Base-by-base conservation (phyloP, 2,797 vertebrate genomes). In the Urocyon cinereoargenteus region DNA sequence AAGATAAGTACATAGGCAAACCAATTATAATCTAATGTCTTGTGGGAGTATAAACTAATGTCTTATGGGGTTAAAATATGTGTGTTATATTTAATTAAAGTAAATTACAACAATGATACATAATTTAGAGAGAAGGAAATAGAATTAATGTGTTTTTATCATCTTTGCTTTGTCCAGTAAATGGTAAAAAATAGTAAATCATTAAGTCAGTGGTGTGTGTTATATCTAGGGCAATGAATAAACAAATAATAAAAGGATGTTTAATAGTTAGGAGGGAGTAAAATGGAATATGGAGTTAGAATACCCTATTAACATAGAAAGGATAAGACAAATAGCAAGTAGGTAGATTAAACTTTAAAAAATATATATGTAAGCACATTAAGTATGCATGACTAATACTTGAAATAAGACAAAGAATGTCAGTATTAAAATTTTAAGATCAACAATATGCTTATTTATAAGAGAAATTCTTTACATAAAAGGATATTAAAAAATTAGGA, bases 11-110 rank as follows among this genome's bases (percentile, higher is more conserved):
- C 36, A 19, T 40, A 89, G 49, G 49, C 55, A 90, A 93, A 86
- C 82, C 93, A 62, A 92, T 16, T 77, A 15, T 75, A 93, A 51
- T 82, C n/a, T 84, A 53, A 59, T 86, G 61, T 90, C 81, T 95
- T 86, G 11, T 57, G 28, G 28, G 21, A 51, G 70, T 75, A 22
- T 73, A 93, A 93, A 73, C n/a, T 49, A 66, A 88, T 88, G 8
- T 7, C 40, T 45, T 45, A 45, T 57, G 59, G 59, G 34, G 10
- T 57, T 95, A 92, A 89, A 82, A 83, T 77, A 31, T 90, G 14
- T 72, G 15, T 55, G 45, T 64, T 85, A 90, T 34, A 68, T 86
- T 21, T 86, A 79, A 86, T 49, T 68, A 89, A 79, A 86, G 36
- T 68, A 89, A 78, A 59, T 55, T 61, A 68, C 13, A 89, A 90